These are phyloP conservation scores for Tachypleus tridentatus DNA, from an alignment of 1,140 invertebrate genomes.

Conservation along the genomic window DNA sequence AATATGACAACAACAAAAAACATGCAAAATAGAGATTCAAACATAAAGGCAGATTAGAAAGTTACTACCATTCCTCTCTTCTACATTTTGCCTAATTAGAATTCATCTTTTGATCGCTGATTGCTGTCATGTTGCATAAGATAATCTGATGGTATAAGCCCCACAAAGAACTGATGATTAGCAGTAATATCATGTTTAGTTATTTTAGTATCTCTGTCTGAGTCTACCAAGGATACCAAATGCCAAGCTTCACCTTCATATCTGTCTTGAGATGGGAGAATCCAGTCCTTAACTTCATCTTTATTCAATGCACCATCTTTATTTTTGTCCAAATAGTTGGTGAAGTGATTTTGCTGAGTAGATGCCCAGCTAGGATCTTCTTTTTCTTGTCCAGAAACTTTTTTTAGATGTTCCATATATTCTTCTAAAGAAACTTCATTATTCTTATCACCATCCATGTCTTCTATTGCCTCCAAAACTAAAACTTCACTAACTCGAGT, in stretches of 20 bases:
- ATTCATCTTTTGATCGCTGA: too few relatives aligned
- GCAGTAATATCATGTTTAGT: constrained; percentile 82
- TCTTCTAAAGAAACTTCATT: constrained; percentile 52
- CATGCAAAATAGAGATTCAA: too few relatives aligned
- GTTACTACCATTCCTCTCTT: too few relatives aligned
- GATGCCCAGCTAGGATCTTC: constrained; percentile 95
- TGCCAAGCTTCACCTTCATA: constrained; percentile 89
- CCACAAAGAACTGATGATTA: constrained; percentile 95
- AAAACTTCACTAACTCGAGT: constrained; percentile 81
- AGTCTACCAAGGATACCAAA: constrained; percentile 86
- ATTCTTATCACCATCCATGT: constrained; percentile 94
- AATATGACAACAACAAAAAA: too few relatives aligned
- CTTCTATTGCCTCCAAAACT: constrained; percentile 86
- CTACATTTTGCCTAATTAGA: too few relatives aligned
- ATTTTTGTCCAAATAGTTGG: constrained; percentile 64
- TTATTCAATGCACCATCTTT: constrained; percentile 77
- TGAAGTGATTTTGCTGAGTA: constrained; percentile 86
- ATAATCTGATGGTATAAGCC: constrained; percentile 86
- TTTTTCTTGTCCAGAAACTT: constrained; percentile 42
- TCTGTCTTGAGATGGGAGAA: constrained; percentile 91
- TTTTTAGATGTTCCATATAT: constrained; percentile 45
- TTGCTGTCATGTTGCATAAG: too few relatives aligned
- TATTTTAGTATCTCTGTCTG: constrained; percentile 75
- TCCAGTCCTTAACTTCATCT: constrained; percentile 80
- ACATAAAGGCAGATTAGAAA: too few relatives aligned